A percentile compares a stretch with the other conserved stretches of the same genome.
Evolutionary conservation across 1,140 invertebrate species (phyloP).

Genomic region (Microvelia longipes): DNA sequence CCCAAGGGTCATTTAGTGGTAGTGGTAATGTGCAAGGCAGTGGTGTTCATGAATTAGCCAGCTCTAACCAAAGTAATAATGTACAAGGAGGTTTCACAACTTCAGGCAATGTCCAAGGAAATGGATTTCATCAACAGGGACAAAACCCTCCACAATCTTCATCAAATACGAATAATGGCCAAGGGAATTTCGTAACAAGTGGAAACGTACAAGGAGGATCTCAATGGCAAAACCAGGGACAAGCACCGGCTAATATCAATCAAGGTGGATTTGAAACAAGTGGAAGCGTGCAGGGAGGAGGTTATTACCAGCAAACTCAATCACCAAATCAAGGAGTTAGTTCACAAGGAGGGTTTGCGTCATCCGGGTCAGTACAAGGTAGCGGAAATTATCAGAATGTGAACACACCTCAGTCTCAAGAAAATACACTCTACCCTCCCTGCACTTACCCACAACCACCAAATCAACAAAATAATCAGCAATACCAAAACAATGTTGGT

Average conservation of each 20-base stretch:
- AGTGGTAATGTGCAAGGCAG: slow-evolving; percentile 2
- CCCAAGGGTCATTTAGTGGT: not conserved
- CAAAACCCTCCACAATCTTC: not conserved
- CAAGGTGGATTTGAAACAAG: slow-evolving; percentile 2
- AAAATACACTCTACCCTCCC: too few relatives aligned
- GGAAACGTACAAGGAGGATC: slow-evolving; percentile 2
- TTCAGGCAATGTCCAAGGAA: not conserved
- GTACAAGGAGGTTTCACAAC: not conserved
- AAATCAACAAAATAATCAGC: too few relatives aligned
- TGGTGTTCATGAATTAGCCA: too few relatives aligned
- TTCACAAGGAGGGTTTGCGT: not conserved
- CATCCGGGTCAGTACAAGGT: not conserved
- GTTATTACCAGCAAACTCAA: not conserved
- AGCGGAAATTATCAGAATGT: not conserved
- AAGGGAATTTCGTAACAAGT: slow-evolving; percentile 1
- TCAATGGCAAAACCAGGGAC: not conserved
- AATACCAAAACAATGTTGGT: too few relatives aligned
- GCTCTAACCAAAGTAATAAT: not conserved
- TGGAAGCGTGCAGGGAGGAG: slow-evolving; percentile 3
- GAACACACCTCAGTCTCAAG: too few relatives aligned
- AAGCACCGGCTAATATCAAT: not conserved
- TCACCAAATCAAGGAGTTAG: not conserved
- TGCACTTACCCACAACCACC: too few relatives aligned
- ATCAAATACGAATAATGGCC: not conserved
- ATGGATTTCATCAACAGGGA: not conserved